phyloP scores from a whole-genome alignment of 2,888 invertebrate genomes.

The Eulithis prunata region DNA sequence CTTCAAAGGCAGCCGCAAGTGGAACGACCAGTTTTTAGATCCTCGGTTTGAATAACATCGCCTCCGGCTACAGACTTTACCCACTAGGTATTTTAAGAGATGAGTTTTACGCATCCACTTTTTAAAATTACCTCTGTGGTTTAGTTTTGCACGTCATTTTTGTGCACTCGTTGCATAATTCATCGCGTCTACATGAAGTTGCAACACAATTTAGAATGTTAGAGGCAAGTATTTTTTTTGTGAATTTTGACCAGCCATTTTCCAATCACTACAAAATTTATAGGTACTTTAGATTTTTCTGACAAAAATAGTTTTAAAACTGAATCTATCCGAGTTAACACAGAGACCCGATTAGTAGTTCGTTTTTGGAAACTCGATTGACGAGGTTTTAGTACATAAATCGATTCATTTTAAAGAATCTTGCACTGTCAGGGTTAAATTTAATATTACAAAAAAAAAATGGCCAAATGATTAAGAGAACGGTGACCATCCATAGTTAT shows the following conservation, averaged over 20 bases:
- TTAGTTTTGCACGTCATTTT: constrained; percentile 22
- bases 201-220: not conserved
- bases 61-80: constrained; percentile 57
- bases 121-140: constrained; percentile 21
- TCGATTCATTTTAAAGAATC: too few relatives aligned
- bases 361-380: too few relatives aligned
- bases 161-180: constrained; percentile 18
- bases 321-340: too few relatives aligned
- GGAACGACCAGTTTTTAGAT: constrained; percentile 65
- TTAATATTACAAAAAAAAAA: too few relatives aligned
- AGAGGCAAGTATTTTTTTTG: not conserved
- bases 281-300: too few relatives aligned
- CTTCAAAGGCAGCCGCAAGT: constrained; percentile 66
- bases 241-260: not conserved
- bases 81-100: constrained; percentile 32
- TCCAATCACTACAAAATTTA: too few relatives aligned
- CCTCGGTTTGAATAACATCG: constrained; percentile 59
- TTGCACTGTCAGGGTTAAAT: too few relatives aligned
- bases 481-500: too few relatives aligned
- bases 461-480: too few relatives aligned
- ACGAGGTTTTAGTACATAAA: too few relatives aligned
- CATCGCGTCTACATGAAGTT: not conserved
- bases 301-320: too few relatives aligned
- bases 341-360: too few relatives aligned
- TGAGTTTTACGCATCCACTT: constrained; percentile 28